phyloP scores from a whole-genome alignment of 1,140 invertebrate species.

The Leptinotarsa undecemlineata region DNA sequence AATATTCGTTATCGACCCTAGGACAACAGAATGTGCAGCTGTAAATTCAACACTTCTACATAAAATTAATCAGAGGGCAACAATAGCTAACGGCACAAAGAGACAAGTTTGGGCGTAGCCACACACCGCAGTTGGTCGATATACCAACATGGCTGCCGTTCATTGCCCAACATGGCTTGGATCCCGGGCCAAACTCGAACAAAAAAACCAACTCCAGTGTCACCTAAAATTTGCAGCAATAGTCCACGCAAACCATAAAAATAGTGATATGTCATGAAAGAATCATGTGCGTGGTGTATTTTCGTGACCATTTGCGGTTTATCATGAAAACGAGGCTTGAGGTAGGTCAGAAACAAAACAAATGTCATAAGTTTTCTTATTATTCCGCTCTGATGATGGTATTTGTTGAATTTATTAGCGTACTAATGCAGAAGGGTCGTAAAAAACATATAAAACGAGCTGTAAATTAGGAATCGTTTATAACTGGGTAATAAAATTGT shows the following conservation, averaged over 20 bases:
- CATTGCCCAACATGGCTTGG: slow-evolving; percentile 36
- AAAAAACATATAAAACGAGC: slow-evolving; percentile 4
- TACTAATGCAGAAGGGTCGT: not conserved
- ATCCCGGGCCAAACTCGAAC: slow-evolving; percentile 33
- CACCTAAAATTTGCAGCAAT: slow-evolving; percentile 35
- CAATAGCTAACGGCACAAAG: slow-evolving; percentile 40
- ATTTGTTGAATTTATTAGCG: not conserved
- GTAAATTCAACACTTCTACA: not conserved
- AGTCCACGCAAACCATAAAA: slow-evolving; percentile 30
- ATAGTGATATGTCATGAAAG: slow-evolving; percentile 21
- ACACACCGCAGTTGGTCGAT: slow-evolving; percentile 41
- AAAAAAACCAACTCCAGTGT: slow-evolving; percentile 39
- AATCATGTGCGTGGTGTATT: slow-evolving; percentile 31
- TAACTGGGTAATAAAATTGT: slow-evolving; percentile 17
- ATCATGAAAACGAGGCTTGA: slow-evolving; percentile 19
- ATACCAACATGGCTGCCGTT: slow-evolving; percentile 41
- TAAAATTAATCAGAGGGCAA: slow-evolving; percentile 6
- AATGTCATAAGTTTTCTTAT: slow-evolving; percentile 23
- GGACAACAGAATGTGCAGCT: not conserved
- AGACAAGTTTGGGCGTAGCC: slow-evolving; percentile 41
- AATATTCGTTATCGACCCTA: not conserved
- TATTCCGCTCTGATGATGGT: slow-evolving; percentile 10
- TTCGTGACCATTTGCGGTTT: slow-evolving; percentile 21
- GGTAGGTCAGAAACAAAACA: slow-evolving; percentile 40
- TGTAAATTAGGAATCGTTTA: slow-evolving; percentile 1